Evolutionary conservation across 2,797 vertebrate genomes (phyloP).

Genomic region (Melanotaenia pygmaea): DNA sequence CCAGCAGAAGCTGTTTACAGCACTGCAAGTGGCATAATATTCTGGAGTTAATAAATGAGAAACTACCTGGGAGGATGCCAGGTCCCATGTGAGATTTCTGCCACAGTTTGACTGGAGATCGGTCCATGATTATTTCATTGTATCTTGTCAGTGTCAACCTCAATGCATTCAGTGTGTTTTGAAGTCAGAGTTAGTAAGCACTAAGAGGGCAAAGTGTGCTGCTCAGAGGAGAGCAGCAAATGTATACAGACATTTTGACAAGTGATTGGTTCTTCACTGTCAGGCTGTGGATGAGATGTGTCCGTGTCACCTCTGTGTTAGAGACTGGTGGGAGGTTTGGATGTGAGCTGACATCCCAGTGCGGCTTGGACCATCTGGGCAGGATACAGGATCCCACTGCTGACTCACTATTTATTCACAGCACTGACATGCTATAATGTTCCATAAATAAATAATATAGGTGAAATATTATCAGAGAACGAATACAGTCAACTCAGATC

Average conservation of each 20-base stretch:
- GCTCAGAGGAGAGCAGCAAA: conserved; percentile 57
- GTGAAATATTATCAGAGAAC: neutral
- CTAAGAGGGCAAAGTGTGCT: conserved; percentile 58
- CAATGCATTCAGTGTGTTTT: conserved; percentile 52
- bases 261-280: conserved; percentile 50
- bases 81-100: conserved; percentile 39
- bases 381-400: neutral
- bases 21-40: conserved; percentile 47
- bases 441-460: neutral
- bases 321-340: conserved; percentile 29
- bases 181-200: conserved; percentile 48
- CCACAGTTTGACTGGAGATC: conserved; percentile 48
- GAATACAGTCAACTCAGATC: neutral
- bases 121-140: conserved; percentile 66
- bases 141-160: conserved; percentile 60
- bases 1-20: conserved; percentile 33
- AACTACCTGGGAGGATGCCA: conserved; percentile 47
- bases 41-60: conserved; percentile 48
- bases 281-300: conserved; percentile 44
- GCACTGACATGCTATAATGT: neutral
- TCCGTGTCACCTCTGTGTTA: conserved; percentile 33
- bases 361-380: conserved; percentile 18
- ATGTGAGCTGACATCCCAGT: conserved; percentile 36
- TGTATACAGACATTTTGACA: conserved; percentile 61
- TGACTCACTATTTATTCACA: conserved; percentile 10